These are phyloP conservation scores for Arrhopalites spinosus DNA, from an alignment of 2,888 invertebrate genomes.

Conservation along the genomic window DNA sequence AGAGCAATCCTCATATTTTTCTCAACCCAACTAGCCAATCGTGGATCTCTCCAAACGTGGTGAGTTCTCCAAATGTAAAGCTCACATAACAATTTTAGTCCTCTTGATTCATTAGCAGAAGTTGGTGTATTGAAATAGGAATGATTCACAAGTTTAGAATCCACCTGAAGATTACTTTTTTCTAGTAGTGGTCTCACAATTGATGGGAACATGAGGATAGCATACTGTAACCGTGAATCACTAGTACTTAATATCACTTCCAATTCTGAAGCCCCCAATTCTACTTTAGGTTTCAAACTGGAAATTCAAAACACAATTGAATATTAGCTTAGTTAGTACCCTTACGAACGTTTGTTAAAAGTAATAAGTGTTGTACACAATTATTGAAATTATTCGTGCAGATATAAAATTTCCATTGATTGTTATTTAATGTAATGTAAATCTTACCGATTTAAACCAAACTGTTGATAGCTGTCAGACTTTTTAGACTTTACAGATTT, in stretches of 20 bases:
- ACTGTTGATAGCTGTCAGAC: conserved; percentile 20
- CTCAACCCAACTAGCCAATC: conserved; percentile 77
- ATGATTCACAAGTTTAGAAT: conserved; percentile 67
- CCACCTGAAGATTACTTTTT: conserved; percentile 75
- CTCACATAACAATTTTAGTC: conserved; percentile 71
- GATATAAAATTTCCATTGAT: too few relatives aligned
- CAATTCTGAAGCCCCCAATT: background rate
- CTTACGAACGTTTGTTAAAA: too few relatives aligned
- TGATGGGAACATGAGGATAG: conserved; percentile 81
- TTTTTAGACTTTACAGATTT: conserved; percentile 23
- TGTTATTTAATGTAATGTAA: too few relatives aligned
- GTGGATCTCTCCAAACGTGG: conserved; percentile 78
- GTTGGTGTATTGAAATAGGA: conserved; percentile 61
- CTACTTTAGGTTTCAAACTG: background rate
- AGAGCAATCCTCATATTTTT: conserved; percentile 70
- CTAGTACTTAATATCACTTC: conserved; percentile 58
- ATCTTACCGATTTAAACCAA: conserved; percentile 4
- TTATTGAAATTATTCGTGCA: too few relatives aligned
- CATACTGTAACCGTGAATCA: conserved; percentile 72
- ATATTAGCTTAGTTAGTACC: too few relatives aligned
- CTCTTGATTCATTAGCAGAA: conserved; percentile 62
- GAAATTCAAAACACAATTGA: background rate
- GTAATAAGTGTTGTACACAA: too few relatives aligned
- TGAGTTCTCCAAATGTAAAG: conserved; percentile 76
- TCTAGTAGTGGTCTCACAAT: conserved; percentile 74